These are phyloP conservation scores for Euwallacea fornicatus DNA, from an alignment of 1,140 invertebrate genomes.

Conservation along the genomic window DNA sequence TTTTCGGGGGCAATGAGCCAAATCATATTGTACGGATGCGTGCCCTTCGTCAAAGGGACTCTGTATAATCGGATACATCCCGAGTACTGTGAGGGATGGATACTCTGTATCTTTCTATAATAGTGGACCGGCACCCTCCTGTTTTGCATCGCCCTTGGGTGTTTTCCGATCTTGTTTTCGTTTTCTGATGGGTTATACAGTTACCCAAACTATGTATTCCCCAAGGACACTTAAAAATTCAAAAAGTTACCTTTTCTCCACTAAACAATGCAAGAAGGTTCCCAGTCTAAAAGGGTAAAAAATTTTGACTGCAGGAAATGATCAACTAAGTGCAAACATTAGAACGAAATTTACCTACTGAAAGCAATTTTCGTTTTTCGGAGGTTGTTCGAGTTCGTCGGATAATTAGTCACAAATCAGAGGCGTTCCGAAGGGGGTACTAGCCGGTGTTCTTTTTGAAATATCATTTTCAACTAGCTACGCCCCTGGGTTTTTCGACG, in stretches of 20 bases:
- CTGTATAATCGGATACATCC: slow-evolving; percentile 47
- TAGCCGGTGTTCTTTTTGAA: too few relatives aligned
- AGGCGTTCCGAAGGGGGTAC: too few relatives aligned
- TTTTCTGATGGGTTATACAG: background rate
- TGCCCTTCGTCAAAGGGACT: slow-evolving; percentile 47
- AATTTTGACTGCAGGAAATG: too few relatives aligned
- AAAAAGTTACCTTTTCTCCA: too few relatives aligned
- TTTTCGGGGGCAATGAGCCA: slow-evolving; percentile 53
- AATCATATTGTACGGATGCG: slow-evolving; percentile 52
- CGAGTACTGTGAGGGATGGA: slow-evolving; percentile 25
- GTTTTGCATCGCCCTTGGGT: slow-evolving; percentile 18
- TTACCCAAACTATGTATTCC: background rate
- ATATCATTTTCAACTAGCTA: background rate
- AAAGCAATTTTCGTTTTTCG: too few relatives aligned
- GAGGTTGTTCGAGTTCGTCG: too few relatives aligned
- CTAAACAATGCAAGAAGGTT: too few relatives aligned
- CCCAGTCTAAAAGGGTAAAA: too few relatives aligned
- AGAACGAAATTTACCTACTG: too few relatives aligned
- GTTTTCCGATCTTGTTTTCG: slow-evolving; percentile 9
- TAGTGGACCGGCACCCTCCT: slow-evolving; percentile 11
- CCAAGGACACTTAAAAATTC: too few relatives aligned
- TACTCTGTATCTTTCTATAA: slow-evolving; percentile 23
- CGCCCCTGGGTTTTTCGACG: background rate
- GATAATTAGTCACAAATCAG: too few relatives aligned
- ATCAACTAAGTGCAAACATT: too few relatives aligned